Conservation (phyloP, 2,888 invertebrate species). For the Aphidoletes aphidimyza region DNA sequence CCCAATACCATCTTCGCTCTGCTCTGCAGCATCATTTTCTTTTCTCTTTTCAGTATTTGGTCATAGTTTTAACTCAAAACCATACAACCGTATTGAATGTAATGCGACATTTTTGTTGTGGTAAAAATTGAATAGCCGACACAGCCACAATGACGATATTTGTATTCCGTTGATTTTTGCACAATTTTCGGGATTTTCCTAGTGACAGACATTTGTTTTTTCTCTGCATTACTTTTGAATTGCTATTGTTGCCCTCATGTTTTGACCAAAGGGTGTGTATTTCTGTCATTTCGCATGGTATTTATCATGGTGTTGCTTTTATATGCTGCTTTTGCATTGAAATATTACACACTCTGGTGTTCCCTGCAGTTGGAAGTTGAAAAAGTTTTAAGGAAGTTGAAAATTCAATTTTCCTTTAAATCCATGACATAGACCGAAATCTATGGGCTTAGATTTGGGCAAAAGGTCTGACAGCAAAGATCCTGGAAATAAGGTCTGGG, state of each 20-base stretch:
- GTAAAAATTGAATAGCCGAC: neutral
- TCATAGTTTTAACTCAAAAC: neutral
- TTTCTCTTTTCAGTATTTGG: neutral
- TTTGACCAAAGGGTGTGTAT: no score
- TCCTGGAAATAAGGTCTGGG: no score
- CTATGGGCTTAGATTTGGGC: no score
- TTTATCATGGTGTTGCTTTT: neutral
- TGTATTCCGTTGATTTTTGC: constrained; percentile 16
- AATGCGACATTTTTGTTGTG: constrained; percentile 1
- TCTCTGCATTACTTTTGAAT: neutral
- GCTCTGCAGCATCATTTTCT: neutral
- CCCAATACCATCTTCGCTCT: no score
- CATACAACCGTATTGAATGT: neutral
- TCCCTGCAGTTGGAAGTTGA: no score
- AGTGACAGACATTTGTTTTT: neutral
- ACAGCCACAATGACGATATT: neutral
- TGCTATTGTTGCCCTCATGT: neutral
- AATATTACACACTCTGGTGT: no score
- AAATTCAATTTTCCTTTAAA: no score
- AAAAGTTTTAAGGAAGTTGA: no score
- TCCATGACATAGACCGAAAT: no score
- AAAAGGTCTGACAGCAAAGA: no score
- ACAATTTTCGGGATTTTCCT: neutral
- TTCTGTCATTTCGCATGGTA: neutral
- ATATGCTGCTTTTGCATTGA: neutral